Percentiles rank a stretch among this genome's conserved stretches.
Evolutionary conservation across 2,888 invertebrate genomes (phyloP).

Genomic region (Sepioteuthis lessoniana): DNA sequence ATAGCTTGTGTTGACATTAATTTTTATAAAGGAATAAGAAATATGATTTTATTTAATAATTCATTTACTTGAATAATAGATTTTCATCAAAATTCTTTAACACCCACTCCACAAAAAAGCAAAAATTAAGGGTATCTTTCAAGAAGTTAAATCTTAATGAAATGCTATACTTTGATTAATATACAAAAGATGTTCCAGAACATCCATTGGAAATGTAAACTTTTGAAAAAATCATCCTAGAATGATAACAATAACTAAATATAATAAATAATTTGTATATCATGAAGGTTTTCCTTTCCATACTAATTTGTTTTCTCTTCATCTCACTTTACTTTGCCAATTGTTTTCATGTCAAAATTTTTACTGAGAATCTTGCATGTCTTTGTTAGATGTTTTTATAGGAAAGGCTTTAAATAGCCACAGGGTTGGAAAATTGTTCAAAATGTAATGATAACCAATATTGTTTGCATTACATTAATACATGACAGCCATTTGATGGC

Average conservation of each 20-base stretch:
- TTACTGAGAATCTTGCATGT: not conserved
- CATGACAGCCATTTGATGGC: not conserved
- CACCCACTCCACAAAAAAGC: no score
- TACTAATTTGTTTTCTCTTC: slow-evolving; percentile 3
- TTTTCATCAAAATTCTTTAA: no score
- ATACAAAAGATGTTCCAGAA: not conserved
- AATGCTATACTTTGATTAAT: no score
- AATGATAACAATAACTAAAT: not conserved
- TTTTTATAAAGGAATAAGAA: no score
- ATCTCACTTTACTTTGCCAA: not conserved
- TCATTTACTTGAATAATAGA: no score
- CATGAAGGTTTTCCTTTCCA: not conserved
- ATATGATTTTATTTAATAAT: no score
- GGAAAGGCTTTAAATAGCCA: not conserved
- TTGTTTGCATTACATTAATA: not conserved
- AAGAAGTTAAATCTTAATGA: no score
- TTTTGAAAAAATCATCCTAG: not conserved
- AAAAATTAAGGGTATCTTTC: no score
- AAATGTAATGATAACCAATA: slow-evolving; percentile 9
- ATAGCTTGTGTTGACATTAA: no score
- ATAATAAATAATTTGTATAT: not conserved
- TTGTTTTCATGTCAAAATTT: not conserved
- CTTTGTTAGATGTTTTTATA: not conserved
- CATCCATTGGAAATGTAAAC: not conserved
- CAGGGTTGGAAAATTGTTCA: not conserved